Conservation (phyloP, 2,888 invertebrate genomes). For the Caenorhabditis auriculariae region DNA sequence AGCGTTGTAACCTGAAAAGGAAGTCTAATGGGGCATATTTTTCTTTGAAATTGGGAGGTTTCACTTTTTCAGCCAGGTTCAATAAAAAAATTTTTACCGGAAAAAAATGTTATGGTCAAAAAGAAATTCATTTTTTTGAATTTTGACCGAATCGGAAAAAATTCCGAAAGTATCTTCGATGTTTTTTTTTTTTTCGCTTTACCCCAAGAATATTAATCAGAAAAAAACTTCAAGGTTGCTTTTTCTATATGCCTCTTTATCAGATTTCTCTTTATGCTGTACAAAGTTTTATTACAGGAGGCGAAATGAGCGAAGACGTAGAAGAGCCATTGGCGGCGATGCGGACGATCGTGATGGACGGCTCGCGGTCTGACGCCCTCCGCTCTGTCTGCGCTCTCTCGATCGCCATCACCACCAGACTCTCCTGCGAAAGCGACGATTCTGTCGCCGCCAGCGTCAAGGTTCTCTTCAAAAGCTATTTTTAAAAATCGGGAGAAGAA, state of each 20-base stretch:
- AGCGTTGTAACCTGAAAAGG: too few relatives aligned
- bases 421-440: conserved; percentile 29
- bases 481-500: too few relatives aligned
- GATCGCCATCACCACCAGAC: conserved; percentile 26
- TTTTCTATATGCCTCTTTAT: too few relatives aligned
- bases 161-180: not conserved
- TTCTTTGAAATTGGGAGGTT: too few relatives aligned
- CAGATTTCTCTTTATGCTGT: not conserved
- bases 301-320: conserved; percentile 26
- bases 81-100: too few relatives aligned
- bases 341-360: conserved; percentile 34
- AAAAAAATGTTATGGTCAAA: too few relatives aligned
- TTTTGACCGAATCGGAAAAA: too few relatives aligned
- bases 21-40: too few relatives aligned
- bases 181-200: not conserved
- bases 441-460: conserved; percentile 21
- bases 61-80: too few relatives aligned
- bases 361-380: conserved; percentile 22
- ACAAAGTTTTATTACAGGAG: conserved; percentile 4
- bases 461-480: conserved; percentile 4
- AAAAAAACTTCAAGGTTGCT: too few relatives aligned
- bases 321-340: conserved; percentile 31
- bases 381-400: conserved; percentile 27
- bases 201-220: not conserved
- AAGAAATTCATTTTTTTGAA: too few relatives aligned